Percentiles rank a stretch among this genome's conserved stretches.
These are phyloP conservation scores for Cybosia mesomella DNA, from an alignment of 2,888 invertebrate genomes.

Conservation along the genomic window DNA sequence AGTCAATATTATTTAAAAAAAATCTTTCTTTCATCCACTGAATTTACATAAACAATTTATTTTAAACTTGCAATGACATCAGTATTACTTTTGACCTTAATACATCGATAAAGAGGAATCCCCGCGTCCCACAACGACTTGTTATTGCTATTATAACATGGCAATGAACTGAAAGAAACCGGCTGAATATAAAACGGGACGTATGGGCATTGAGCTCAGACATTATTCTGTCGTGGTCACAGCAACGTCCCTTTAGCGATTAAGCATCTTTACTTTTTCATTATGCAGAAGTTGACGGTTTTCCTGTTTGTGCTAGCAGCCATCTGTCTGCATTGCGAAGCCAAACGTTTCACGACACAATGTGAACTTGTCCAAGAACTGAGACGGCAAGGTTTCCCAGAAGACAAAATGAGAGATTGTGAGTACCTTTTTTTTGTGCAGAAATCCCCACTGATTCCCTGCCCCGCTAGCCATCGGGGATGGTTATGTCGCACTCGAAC, in stretches of 20 bases:
- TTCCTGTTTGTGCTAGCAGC: constrained; percentile 17
- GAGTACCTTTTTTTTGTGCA: constrained; percentile 37
- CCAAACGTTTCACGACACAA: constrained; percentile 55
- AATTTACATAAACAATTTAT: background rate
- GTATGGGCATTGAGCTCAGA: constrained; percentile 5
- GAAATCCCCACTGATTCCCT: background rate
- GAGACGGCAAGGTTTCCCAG: constrained; percentile 66
- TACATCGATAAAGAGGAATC: constrained; percentile 42
- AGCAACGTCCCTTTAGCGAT: background rate
- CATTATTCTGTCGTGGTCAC: background rate
- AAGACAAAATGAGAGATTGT: constrained; percentile 67
- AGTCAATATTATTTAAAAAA: too few relatives aligned
- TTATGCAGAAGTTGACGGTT: constrained; percentile 22
- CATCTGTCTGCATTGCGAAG: constrained; percentile 41
- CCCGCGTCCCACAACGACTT: constrained; percentile 34
- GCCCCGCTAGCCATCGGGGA: background rate
- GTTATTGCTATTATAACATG: background rate
- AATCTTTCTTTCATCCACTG: too few relatives aligned
- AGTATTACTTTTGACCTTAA: constrained; percentile 31
- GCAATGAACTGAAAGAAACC: background rate
- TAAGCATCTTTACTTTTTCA: background rate
- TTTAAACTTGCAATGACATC: background rate
- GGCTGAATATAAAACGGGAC: constrained; percentile 27
- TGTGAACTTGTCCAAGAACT: constrained; percentile 65
- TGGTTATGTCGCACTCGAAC: background rate